Evolutionary conservation across 2,888 invertebrate species (phyloP), one percentile per base, ranked within the genome.

Genomic region (Siphonodentalium dalli): DNA sequence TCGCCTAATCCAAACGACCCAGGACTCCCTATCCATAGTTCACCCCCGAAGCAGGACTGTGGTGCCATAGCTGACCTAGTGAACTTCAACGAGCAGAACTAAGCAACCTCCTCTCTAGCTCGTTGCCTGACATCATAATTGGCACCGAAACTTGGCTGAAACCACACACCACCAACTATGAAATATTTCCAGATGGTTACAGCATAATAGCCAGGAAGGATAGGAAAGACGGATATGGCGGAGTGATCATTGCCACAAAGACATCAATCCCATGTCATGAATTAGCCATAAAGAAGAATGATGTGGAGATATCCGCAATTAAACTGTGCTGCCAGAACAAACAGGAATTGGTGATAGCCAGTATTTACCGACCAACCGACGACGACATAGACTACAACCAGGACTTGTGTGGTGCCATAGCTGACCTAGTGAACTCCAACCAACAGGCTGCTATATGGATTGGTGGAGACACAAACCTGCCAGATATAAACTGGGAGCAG

Each of bases 171-270:
- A 33, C 42, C 8, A 29, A 42, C 18, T 8, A 33, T 4, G 49
- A 49, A 35, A 23, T 49, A 15, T 23, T 49, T 20, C 37, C 42
- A 4, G 33, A 20, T 21, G 24, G 26, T 26, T 49, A 49, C 23
- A 39, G 35, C 11, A 35, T 49, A 28, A 24, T 39, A 4, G 49
- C 49, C 4, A 15, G 35, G 26, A 42, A 24, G 28, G 42, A 49
- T 24, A 33, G 28, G 3, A 2, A 27, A 3, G 44, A 38, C 35
- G 43, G 38, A 21, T n/a, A n/a, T 23, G 48, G 57, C 15, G 52
- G 48, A 18, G 53, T 53, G 4, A 57, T 57, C 38, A 53, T 57
- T 11, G 38, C 53, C 6, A 49, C 40, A n/a, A n/a, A n/a, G n/a
- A n/a, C n/a, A n/a, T n/a, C n/a, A n/a, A n/a, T n/a, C n/a, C n/a